Evolutionary conservation across 2,113 vertebrate genomes (phyloP).

Genomic region (human (Homo sapiens)): DNA sequence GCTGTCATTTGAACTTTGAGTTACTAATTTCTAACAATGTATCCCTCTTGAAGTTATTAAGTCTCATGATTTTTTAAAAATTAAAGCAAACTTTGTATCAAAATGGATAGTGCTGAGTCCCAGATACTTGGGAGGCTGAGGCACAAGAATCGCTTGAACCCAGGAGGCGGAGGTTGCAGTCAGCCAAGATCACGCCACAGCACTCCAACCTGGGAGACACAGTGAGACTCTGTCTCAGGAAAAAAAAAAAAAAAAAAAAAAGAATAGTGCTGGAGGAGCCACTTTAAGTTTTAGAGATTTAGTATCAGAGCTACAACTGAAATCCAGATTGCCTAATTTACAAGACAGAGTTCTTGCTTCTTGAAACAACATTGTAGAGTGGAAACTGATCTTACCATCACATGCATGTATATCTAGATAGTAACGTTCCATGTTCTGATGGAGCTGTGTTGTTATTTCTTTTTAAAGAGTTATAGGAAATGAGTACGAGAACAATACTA

Average conservation of each 20-base stretch:
- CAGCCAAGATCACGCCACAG: no score
- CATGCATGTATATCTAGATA: background rate
- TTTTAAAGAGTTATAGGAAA: conserved; percentile 5
- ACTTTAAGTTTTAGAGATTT: background rate
- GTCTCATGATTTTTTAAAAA: conserved; percentile 16
- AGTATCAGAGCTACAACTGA: background rate
- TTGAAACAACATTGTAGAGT: background rate
- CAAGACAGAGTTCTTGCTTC: background rate
- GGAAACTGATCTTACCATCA: background rate
- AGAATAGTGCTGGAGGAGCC: background rate
- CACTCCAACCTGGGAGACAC: no score
- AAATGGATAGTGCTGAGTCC: conserved; percentile 2
- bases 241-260: background rate
- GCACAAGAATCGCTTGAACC: no score
- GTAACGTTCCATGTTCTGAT: background rate
- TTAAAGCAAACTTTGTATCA: conserved; percentile 48
- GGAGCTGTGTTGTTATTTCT: background rate
- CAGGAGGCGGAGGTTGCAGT: no score
- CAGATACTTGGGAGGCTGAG: no score
- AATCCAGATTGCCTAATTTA: background rate
- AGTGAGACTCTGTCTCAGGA: no score
- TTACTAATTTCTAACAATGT: background rate
- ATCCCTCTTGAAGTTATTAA: background rate
- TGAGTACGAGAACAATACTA: background rate
- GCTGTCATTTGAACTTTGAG: conserved; percentile 23